Conservation (phyloP, 2,113 vertebrate species). For the Mus pahari region DNA sequence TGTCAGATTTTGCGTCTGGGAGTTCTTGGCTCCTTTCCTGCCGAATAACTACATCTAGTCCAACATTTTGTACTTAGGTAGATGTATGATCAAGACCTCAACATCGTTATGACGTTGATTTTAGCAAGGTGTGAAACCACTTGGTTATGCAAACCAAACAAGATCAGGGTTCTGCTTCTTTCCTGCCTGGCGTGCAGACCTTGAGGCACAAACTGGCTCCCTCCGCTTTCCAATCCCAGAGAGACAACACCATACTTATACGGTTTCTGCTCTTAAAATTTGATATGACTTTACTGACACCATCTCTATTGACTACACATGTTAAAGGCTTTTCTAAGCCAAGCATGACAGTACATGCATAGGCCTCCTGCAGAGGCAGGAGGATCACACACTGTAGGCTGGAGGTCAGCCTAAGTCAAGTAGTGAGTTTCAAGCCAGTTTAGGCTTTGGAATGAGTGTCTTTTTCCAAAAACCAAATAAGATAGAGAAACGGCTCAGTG, state of each 20-base stretch:
- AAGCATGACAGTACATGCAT: too few relatives aligned
- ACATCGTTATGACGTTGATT: conserved; percentile 42
- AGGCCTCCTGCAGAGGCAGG: neutral
- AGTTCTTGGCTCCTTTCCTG: conserved; percentile 57
- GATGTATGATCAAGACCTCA: conserved; percentile 47
- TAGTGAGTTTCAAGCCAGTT: neutral
- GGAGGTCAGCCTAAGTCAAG: neutral
- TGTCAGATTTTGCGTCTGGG: conserved; percentile 73
- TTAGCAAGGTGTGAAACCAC: conserved; percentile 51
- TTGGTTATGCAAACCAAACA: conserved; percentile 64
- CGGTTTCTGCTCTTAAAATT: conserved; percentile 55
- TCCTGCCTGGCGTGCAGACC: neutral
- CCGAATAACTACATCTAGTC: conserved; percentile 73
- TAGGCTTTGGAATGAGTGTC: neutral
- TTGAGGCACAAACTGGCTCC: neutral
- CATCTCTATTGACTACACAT: conserved; percentile 43
- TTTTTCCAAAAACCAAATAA: neutral
- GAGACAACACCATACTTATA: conserved; percentile 26
- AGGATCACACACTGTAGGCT: neutral
- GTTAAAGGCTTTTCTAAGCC: conserved; percentile 71
- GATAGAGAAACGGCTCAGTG: neutral
- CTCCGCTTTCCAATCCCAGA: neutral
- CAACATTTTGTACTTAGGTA: conserved; percentile 72
- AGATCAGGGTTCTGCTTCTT: neutral
- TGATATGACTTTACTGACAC: conserved; percentile 41